A percentile compares a stretch with the other conserved stretches of the same genome.
These are phyloP conservation scores for Tricholaema leucomelas DNA, from an alignment of 2,113 vertebrate species.

Conservation along the genomic window DNA sequence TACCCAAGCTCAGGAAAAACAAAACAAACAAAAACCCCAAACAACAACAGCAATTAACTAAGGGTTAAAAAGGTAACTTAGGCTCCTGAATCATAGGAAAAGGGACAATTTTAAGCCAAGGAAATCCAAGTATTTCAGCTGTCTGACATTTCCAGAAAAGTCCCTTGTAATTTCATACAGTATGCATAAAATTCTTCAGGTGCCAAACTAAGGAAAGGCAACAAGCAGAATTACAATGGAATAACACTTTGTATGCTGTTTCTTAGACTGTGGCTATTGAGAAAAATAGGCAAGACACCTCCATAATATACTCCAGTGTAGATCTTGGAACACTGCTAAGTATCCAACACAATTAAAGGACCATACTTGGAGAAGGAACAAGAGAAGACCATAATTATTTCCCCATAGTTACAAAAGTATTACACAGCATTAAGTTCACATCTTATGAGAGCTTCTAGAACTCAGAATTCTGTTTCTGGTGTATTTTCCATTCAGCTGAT, in stretches of 20 bases:
- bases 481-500: background rate
- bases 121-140: background rate
- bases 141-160: background rate
- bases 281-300: background rate
- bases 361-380: background rate
- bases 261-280: background rate
- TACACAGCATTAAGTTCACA: background rate
- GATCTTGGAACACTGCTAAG: background rate
- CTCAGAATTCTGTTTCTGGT: background rate
- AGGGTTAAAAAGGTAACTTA: background rate
- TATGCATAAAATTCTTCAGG: too few species aligned
- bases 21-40: too few species aligned
- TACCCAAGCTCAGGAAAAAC: background rate
- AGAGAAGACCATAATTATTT: background rate
- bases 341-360: background rate
- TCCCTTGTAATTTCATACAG: too few species aligned
- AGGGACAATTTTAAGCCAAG: background rate
- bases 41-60: too few species aligned
- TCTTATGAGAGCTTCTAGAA: background rate
- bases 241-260: background rate
- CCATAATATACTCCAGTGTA: background rate
- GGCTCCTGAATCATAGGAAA: background rate
- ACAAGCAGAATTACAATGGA: background rate
- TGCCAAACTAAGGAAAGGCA: too few species aligned
- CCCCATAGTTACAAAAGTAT: background rate